Evolutionary conservation across 1,140 invertebrate species (phyloP), one percentile per base, ranked within the genome.

Genomic region (Cydia splendana): DNA sequence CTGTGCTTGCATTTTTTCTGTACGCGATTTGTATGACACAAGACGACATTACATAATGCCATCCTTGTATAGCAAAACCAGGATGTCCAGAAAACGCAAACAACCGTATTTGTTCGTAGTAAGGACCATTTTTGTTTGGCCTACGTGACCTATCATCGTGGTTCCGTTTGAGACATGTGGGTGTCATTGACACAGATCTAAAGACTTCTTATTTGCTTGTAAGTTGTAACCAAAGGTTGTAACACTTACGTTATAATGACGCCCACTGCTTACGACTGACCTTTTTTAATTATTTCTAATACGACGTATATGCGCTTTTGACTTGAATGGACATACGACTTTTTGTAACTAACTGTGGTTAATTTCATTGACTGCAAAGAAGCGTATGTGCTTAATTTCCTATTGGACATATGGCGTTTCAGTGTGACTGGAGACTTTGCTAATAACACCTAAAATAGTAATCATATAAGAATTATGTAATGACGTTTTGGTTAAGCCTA

Each of bases 1-100:
- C 84, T 88, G 83, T 86, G 88, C 85, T 86, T 86, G 84, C 82
- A 85, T 87, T 84, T 78, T 78, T 80, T 87, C 83, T 86, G 75
- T 81, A 71, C 18, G 15, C 30, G 34, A 71, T 71, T 71, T 71
- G 34, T 38, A 18, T 20, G 15, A 38, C 30, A 38, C 18, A 71
- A 71, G 67, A 71, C 34, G 67, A 34, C 67, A 67, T 71, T 71
- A 71, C 34, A 71, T 71, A 71, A 71, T 45, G 1, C 30, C 28
- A 42, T 18, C 67, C 67, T 24, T 24, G 9, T 62, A 62, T 62
- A 62, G 57, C 57, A 24, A 62, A 62, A 62, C 57, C 57, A 62
- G 18, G 57, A 20, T 62, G n/a, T 62, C 6, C 10, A 62, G 18
- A 10, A 20, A 0, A 24, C 18, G 18, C 9, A 24, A 10, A 62